Evolutionary conservation across 2,888 invertebrate genomes (phyloP).

Genomic region (Lordiphosa fenestrarum): DNA sequence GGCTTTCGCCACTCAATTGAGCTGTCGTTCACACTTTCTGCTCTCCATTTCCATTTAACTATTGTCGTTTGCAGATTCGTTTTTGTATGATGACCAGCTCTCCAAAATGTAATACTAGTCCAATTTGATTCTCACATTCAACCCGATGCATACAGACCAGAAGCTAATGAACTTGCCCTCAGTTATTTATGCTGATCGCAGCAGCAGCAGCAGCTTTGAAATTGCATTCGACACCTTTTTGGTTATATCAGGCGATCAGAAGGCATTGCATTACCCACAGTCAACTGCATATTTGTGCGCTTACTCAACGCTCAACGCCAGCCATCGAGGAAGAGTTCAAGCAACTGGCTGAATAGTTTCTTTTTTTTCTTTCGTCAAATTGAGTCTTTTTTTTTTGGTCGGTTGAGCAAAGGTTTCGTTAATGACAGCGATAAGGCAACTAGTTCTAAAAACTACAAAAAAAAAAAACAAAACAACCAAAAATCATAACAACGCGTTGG

Average conservation of each 20-base stretch:
- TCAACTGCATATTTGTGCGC: constrained; percentile 9
- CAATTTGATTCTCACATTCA: constrained; percentile 3
- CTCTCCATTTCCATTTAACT: no score
- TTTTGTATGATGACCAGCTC: constrained; percentile 5
- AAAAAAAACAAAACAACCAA: constrained; percentile 4
- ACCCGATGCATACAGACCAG: background rate
- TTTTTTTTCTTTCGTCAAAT: constrained; percentile 4
- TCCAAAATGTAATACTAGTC: constrained; percentile 5
- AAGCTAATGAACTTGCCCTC: constrained; percentile 35
- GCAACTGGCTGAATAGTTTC: background rate
- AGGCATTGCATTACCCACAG: background rate
- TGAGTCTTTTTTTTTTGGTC: constrained; percentile 8
- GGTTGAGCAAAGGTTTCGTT: constrained; percentile 20
- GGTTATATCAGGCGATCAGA: background rate
- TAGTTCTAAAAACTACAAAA: constrained; percentile 38
- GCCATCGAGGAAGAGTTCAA: background rate
- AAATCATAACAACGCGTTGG: constrained; percentile 26
- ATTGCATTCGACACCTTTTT: constrained; percentile 19
- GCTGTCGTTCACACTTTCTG: no score
- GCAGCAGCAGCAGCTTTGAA: constrained; percentile 10
- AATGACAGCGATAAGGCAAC: constrained; percentile 56
- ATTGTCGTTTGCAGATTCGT: no score
- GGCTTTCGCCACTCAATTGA: no score
- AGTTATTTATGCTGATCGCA: constrained; percentile 16
- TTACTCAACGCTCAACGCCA: constrained; percentile 5